These are phyloP conservation scores for Emmelina monodactyla DNA, from an alignment of 2,888 invertebrate genomes.

Conservation along the genomic window DNA sequence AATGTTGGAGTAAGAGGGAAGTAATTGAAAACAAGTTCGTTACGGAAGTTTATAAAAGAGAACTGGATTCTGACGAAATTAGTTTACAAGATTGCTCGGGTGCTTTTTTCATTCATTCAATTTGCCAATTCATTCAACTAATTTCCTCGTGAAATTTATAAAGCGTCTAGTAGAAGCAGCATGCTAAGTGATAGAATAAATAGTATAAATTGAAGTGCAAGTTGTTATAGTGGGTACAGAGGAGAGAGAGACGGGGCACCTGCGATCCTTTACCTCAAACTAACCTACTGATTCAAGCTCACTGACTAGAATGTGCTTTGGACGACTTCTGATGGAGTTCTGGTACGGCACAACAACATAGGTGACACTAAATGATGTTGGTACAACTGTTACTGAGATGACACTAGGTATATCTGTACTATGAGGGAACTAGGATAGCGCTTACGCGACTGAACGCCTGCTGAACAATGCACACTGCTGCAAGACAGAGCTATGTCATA, in stretches of 20 bases:
- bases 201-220: constrained; percentile 48
- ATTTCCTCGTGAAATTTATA: constrained; percentile 25
- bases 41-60: constrained; percentile 42
- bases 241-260: constrained; percentile 44
- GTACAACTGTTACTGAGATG: constrained; percentile 56
- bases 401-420: constrained; percentile 42
- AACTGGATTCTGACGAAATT: constrained; percentile 22
- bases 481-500: constrained; percentile 28
- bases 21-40: constrained; percentile 43
- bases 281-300: constrained; percentile 63
- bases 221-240: constrained; percentile 41
- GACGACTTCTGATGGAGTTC: constrained; percentile 49
- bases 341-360: constrained; percentile 46
- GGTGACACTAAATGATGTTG: constrained; percentile 58
- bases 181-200: constrained; percentile 58
- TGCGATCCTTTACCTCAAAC: constrained; percentile 54
- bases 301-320: constrained; percentile 55
- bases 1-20: constrained; percentile 35
- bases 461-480: constrained; percentile 52
- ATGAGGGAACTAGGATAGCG: constrained; percentile 60
- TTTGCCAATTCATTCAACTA: constrained; percentile 22
- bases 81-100: too few relatives aligned
- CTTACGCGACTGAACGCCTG: constrained; percentile 59
- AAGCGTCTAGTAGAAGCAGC: constrained; percentile 43
- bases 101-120: not conserved